These are phyloP conservation scores for Hecatera dysodea DNA, from an alignment of 2,888 invertebrate species.

Conservation along the genomic window DNA sequence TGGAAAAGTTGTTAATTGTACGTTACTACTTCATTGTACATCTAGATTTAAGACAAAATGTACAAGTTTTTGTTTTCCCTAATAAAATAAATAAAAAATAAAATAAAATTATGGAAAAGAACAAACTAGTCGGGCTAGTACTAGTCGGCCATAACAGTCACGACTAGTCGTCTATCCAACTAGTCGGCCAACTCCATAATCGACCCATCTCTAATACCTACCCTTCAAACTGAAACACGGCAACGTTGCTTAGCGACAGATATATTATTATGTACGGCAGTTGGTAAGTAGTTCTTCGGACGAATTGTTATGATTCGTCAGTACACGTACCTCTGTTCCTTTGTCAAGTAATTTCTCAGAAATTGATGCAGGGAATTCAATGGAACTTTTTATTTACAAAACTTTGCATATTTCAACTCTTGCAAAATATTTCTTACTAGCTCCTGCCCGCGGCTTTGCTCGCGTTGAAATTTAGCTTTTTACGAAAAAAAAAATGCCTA, in stretches of 20 bases:
- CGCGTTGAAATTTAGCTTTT: too few relatives aligned
- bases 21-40: too few relatives aligned
- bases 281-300: neutral
- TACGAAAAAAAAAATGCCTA: too few relatives aligned
- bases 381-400: conserved; percentile 16
- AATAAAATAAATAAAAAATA: too few relatives aligned
- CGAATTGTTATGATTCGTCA: neutral
- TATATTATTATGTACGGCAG: neutral
- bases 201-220: neutral
- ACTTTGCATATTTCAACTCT: neutral
- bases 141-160: neutral
- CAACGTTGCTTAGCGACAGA: neutral
- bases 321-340: neutral
- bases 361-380: conserved; percentile 15
- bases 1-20: too few relatives aligned
- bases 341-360: conserved; percentile 21
- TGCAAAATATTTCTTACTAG: conserved; percentile 1
- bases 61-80: too few relatives aligned
- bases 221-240: neutral
- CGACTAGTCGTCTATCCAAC: neutral
- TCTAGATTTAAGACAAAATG: too few relatives aligned
- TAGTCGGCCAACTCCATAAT: neutral
- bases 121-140: neutral
- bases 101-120: too few relatives aligned
- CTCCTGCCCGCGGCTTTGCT: too few relatives aligned